Conservation (phyloP, 2,797 vertebrate species). For the Picus viridis region DNA sequence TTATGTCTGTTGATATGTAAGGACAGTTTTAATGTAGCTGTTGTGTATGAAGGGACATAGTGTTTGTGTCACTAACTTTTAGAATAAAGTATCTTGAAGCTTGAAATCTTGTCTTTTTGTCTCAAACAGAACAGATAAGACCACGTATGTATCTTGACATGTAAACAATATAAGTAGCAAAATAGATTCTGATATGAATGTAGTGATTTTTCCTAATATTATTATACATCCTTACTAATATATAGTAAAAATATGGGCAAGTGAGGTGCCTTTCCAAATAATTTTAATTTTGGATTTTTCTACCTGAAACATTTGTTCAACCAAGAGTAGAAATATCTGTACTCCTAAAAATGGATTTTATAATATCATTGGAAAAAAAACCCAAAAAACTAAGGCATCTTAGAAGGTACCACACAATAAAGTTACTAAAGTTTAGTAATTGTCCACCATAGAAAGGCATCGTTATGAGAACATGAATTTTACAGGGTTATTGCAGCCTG, state of each 20-base stretch:
- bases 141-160: not conserved
- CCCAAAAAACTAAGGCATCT: not conserved
- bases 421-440: too few species aligned
- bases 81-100: not conserved
- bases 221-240: not conserved
- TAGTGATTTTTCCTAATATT: not conserved
- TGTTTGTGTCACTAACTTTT: not conserved
- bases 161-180: not conserved
- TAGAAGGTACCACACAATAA: not conserved
- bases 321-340: not conserved
- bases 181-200: not conserved
- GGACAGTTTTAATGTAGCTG: not conserved
- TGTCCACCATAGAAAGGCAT: not conserved
- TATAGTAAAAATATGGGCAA: not conserved
- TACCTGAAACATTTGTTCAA: not conserved
- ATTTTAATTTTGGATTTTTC: not conserved
- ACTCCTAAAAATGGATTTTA: not conserved
- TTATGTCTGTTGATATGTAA: not conserved
- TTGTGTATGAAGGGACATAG: not conserved
- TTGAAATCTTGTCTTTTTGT: not conserved
- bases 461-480: not conserved
- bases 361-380: not conserved
- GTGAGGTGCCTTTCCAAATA: not conserved
- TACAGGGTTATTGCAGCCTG: not conserved
- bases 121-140: not conserved